These are phyloP conservation scores for Cephus rjabovi DNA, from an alignment of 2,888 invertebrate species.

Conservation along the genomic window DNA sequence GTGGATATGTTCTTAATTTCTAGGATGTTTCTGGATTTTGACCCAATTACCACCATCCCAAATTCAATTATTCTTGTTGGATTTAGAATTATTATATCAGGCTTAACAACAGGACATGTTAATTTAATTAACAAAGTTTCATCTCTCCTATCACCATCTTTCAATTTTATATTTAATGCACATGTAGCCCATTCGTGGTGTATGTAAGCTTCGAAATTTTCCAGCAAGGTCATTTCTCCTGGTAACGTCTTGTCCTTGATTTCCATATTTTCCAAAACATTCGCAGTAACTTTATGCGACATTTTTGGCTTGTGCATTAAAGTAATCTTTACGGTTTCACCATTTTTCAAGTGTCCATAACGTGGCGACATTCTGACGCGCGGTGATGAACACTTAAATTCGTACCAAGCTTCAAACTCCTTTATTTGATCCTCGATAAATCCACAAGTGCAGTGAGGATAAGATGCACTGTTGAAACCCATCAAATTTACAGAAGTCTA, in stretches of 20 bases:
- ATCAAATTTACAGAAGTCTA: conserved; percentile 24
- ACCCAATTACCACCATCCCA: conserved; percentile 9
- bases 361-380: neutral
- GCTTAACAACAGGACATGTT: conserved; percentile 12
- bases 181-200: neutral
- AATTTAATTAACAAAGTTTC: conserved; percentile 4
- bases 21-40: conserved; percentile 13
- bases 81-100: conserved; percentile 14
- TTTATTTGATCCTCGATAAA: conserved; percentile 23
- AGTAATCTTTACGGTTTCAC: neutral
- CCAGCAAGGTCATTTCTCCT: neutral
- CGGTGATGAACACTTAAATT: conserved; percentile 17
- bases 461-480: conserved; percentile 20
- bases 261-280: neutral
- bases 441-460: conserved; percentile 18
- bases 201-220: neutral
- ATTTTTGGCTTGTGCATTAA: neutral
- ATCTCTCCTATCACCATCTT: neutral
- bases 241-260: neutral
- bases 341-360: neutral
- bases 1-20: conserved; percentile 23
- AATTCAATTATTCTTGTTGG: conserved; percentile 10
- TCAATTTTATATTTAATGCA: neutral
- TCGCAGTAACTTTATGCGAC: neutral
- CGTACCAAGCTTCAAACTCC: conserved; percentile 26